These are phyloP conservation scores for Fistularia commersonii DNA, from an alignment of 2,797 vertebrate genomes.

Conservation along the genomic window DNA sequence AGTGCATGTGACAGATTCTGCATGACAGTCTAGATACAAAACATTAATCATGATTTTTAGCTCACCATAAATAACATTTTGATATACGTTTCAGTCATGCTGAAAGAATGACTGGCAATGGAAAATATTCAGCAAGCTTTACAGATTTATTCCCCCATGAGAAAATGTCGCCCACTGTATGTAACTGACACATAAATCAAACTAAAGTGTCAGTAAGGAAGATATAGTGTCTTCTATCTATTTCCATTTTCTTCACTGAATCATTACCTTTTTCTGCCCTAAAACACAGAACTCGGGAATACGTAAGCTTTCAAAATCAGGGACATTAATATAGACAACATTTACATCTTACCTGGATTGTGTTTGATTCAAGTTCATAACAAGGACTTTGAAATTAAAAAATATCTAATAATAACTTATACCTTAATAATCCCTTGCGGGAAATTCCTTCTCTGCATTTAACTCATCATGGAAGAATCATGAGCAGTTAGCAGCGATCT, in stretches of 20 bases:
- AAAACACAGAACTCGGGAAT: neutral
- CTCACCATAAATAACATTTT: conserved; percentile 47
- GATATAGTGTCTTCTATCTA: conserved; percentile 12
- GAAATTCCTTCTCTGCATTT: too few relatives aligned
- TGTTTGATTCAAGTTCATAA: neutral
- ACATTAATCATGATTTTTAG: conserved; percentile 41
- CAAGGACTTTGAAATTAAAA: neutral
- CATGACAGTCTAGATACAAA: conserved; percentile 28
- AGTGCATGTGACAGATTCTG: conserved; percentile 31
- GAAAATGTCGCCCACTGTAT: conserved; percentile 24
- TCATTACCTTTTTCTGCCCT: conserved; percentile 4
- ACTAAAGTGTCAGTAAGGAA: conserved; percentile 4
- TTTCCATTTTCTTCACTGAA: conserved; percentile 18
- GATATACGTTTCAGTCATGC: conserved; percentile 54
- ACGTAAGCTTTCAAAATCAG: conserved; percentile 2
- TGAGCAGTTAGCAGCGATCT: too few relatives aligned
- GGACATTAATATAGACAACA: neutral
- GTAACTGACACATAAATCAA: conserved; percentile 42
- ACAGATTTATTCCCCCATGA: conserved; percentile 38
- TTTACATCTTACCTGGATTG: conserved; percentile 1
- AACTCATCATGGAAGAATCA: too few relatives aligned
- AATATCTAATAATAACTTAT: too few relatives aligned
- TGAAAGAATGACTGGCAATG: conserved; percentile 31
- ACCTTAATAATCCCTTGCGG: too few relatives aligned
- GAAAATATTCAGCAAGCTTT: conserved; percentile 36